These are phyloP conservation scores for Chelon labrosus DNA, from an alignment of 2,797 vertebrate species.

Conservation along the genomic window DNA sequence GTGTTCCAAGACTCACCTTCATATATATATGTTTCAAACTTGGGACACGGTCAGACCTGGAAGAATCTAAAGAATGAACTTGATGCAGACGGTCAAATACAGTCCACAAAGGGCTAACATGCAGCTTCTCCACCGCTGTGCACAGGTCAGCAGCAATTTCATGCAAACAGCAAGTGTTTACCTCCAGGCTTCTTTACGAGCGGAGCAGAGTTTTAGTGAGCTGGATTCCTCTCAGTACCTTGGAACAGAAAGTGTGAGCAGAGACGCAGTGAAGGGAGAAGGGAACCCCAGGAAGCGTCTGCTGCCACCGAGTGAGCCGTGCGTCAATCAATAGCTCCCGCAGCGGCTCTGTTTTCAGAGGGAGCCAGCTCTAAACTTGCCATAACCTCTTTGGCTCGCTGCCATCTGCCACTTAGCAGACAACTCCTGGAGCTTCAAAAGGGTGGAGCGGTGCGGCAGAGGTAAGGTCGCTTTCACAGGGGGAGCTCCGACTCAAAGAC, in stretches of 20 bases:
- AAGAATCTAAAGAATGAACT: background rate
- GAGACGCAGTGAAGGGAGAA: constrained; percentile 39
- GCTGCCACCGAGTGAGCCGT: constrained; percentile 49
- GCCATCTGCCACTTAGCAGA: constrained; percentile 77
- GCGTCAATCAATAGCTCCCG: constrained; percentile 74
- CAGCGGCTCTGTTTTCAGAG: constrained; percentile 67
- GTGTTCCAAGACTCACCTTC: constrained; percentile 13
- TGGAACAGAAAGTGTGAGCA: constrained; percentile 48
- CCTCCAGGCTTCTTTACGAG: constrained; percentile 44
- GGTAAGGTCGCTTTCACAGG: constrained; percentile 49
- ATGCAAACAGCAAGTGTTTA: constrained; percentile 57
- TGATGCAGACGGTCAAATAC: constrained; percentile 2
- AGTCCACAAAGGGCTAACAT: constrained; percentile 16
- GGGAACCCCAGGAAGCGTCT: constrained; percentile 68
- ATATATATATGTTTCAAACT: background rate
- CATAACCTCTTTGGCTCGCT: constrained; percentile 69
- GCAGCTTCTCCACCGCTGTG: constrained; percentile 13
- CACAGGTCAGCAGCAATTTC: constrained; percentile 36
- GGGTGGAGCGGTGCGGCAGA: constrained; percentile 32
- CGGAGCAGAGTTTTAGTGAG: constrained; percentile 48
- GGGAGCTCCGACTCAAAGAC: constrained; percentile 28
- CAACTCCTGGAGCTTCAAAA: constrained; percentile 61
- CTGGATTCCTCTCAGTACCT: constrained; percentile 50
- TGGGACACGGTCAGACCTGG: background rate
- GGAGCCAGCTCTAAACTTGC: constrained; percentile 64